phyloP scores from a whole-genome alignment of 2,888 invertebrate species.

The Cataglyphis livida region DNA sequence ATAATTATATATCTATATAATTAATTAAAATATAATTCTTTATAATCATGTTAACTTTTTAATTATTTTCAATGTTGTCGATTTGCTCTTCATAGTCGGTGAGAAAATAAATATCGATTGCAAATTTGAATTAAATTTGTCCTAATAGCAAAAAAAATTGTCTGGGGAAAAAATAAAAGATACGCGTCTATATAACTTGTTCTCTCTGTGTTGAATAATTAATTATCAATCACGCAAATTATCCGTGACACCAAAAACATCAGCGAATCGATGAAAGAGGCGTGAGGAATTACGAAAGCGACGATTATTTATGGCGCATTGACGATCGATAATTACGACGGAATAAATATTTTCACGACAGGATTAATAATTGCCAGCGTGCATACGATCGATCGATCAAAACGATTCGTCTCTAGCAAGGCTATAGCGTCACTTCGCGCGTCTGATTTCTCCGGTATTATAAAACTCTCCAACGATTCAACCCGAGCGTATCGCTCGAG shows the following conservation, averaged over 20 bases:
- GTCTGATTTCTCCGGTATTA: constrained; percentile 28
- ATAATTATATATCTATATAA: too few species aligned
- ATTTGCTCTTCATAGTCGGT: neutral
- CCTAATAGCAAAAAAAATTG: neutral
- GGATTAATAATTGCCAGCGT: constrained; percentile 19
- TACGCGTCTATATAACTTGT: neutral
- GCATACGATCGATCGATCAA: constrained; percentile 11
- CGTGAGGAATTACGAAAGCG: constrained; percentile 21
- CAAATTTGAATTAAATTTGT: neutral
- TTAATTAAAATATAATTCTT: too few species aligned
- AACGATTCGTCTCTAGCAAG: neutral
- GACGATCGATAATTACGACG: constrained; percentile 21
- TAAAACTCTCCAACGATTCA: constrained; percentile 17
- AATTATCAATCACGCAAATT: constrained; percentile 26
- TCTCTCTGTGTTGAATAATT: neutral
- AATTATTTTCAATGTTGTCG: neutral
- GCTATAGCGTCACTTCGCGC: neutral
- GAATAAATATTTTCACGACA: constrained; percentile 29
- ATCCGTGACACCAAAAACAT: neutral
- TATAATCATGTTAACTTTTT: neutral
- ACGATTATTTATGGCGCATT: constrained; percentile 22
- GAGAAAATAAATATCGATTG: neutral
- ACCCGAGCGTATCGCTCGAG: neutral
- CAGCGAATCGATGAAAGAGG: neutral
- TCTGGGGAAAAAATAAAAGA: neutral